Evolutionary conservation across 1,140 invertebrate genomes (phyloP), one percentile per base, ranked within the genome.

Genomic region (Amphibalanus amphitrite): DNA sequence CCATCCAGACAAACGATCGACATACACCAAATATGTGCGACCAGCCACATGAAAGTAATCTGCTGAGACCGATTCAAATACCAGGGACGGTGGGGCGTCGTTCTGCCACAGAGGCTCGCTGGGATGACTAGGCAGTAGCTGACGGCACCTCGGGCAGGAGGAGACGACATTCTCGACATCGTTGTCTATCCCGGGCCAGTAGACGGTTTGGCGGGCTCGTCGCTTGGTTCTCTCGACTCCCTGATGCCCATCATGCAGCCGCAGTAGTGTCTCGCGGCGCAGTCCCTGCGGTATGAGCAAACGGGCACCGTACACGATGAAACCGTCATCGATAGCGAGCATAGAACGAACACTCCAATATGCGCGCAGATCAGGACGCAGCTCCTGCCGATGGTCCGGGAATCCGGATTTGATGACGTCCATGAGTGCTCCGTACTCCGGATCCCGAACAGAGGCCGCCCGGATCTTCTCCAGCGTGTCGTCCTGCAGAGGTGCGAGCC

Each of bases 11-110:
- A 70, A 25, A 17, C 72, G 25, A 40, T 72, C 69, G 0, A 64
- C 69, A 40, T 70, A 70, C 25, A 70, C 72, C n/a, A 72, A 40
- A 25, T 47, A 72, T 13, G 72, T 65, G 13, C 29, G 70, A 6
- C 72, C 69, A n/a, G 38, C 69, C 6, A 70, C 28, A 25, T 70
- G 28, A 64, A 72, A 72, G 28, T 72, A 70, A 64, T 72, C 72
- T 70, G 69, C 68, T 4, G 72, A 72, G 20, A 72, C 72, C 0
- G 72, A 70, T 25, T 59, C 68, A n/a, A 70, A 72, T 23, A 29
- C 38, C 8, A 0, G 47, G 38, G 4, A 15, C n/a, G 38, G 47
- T 1, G 1, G 69, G 17, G 40, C 26, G 38, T 70, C 72, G 3
- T 72, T n/a, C 4, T 15, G 28, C 29, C 38, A 30, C 47, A 70